A percentile compares a stretch with the other conserved stretches of the same genome.
phyloP scores from a whole-genome alignment of 2,888 invertebrate species.

The Venusia cambrica region DNA sequence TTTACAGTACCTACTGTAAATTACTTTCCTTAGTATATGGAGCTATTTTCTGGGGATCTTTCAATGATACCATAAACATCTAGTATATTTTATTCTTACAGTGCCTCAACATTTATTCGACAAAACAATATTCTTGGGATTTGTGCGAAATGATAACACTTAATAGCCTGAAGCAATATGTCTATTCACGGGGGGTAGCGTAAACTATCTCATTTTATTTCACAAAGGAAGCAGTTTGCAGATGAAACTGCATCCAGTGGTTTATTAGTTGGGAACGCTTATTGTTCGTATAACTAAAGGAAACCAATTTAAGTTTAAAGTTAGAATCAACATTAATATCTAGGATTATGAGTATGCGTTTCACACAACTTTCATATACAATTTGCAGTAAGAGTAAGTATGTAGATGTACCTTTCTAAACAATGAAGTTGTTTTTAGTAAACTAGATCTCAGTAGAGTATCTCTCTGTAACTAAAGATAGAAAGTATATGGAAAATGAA shows the following conservation, averaged over 20 bases:
- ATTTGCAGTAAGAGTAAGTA: too few relatives aligned
- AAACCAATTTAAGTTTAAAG: constrained; percentile 10
- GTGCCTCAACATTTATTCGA: constrained; percentile 18
- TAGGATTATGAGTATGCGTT: constrained; percentile 5
- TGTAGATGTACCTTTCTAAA: too few relatives aligned
- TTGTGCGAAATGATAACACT: constrained; percentile 25
- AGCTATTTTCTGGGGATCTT: constrained; percentile 3
- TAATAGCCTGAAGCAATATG: constrained; percentile 21
- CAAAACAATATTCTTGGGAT: constrained; percentile 18
- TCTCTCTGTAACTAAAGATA: too few relatives aligned
- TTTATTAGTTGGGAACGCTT: constrained; percentile 11
- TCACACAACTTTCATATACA: too few relatives aligned
- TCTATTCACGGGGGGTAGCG: constrained; percentile 25
- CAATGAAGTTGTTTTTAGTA: too few relatives aligned
- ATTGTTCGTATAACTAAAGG: constrained; percentile 7
- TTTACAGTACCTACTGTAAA: too few relatives aligned
- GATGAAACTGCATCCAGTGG: constrained; percentile 2
- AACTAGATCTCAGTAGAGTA: too few relatives aligned
- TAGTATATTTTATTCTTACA: constrained; percentile 18
- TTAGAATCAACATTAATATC: constrained; percentile 4
- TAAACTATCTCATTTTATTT: constrained; percentile 27
- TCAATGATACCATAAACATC: constrained; percentile 9
- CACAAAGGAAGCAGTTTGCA: constrained; percentile 25
- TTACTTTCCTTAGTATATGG: too few relatives aligned
- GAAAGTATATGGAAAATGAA: too few relatives aligned